Evolutionary conservation across 1,140 invertebrate species (phyloP), one percentile per base, ranked within the genome.

Genomic region (Gonioctena quinquepunctata): DNA sequence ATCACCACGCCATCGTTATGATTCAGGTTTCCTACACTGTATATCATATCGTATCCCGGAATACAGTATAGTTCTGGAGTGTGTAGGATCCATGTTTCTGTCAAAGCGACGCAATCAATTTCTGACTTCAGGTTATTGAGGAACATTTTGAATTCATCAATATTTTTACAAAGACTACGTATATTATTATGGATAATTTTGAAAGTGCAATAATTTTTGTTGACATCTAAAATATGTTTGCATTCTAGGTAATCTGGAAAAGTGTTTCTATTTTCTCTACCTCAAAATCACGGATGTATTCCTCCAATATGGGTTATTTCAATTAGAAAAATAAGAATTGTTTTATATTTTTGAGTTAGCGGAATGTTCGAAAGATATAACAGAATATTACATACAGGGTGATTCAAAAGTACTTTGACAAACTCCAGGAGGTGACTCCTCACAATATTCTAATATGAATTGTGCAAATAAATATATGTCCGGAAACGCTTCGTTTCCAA

Each of bases 1-100:
- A 27, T 27, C 21, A 60, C 57, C 11, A 60, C 57, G 11, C 21
- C 57, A 25, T 60, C 57, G 25, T 60, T 60, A 23, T 60, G 57
- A 23, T 60, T 60, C 8, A 60, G 25, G 18, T 60, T 16, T 11
- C 56, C 56, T 19, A 3, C n/a, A 13, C 56, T 59, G n/a, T 59
- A 59, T 23, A 59, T 8, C 56, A 59, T 59, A 59, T 59, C 25
- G 13, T 59, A 59, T n/a, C 56, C 56, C 11, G 21, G 5, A 8
- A 59, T 59, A 22, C 25, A 6, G 23, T 59, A 59, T 6, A 54
- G 13, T 59, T 59, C 23, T 0, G 56, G 56, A 59, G 11, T 25
- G 7, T 26, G 6, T 22, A 59, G 16, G 2, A 22, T 22, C 56
- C 23, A 59, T 23, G 56, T 59, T 59, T 59, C 56, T 23, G 56